A percentile compares a stretch with the other conserved stretches of the same genome.
Evolutionary conservation across 1,140 invertebrate genomes (phyloP).

Genomic region (Drosophila elegans): DNA sequence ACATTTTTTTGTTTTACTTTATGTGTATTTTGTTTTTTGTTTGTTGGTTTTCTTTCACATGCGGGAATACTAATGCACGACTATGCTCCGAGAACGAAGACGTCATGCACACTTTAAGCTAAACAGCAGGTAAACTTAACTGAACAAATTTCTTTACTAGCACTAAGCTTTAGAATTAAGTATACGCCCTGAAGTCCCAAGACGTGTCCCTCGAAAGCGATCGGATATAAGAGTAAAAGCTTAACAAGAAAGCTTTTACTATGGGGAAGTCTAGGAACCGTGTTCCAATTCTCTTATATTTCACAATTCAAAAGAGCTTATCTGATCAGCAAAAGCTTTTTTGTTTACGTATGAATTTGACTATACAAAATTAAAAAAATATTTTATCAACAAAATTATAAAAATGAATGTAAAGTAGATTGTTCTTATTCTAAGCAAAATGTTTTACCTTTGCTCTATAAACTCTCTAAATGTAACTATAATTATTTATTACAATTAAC

Average conservation of each 20-base stretch:
- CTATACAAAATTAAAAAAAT: too few relatives aligned
- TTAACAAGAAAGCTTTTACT: slow-evolving; percentile 1
- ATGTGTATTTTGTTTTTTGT: slow-evolving; percentile 74
- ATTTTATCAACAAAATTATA: too few relatives aligned
- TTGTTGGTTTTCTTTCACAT: slow-evolving; percentile 84
- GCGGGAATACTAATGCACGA: slow-evolving; percentile 79
- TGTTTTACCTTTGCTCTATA: not conserved
- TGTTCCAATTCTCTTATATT: slow-evolving; percentile 49
- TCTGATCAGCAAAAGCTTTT: slow-evolving; percentile 3
- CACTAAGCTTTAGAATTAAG: slow-evolving; percentile 22
- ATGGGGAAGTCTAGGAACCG: slow-evolving; percentile 1
- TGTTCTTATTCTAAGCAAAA: too few relatives aligned
- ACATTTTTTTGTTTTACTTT: slow-evolving; percentile 65
- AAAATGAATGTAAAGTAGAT: too few relatives aligned
- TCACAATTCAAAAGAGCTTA: not conserved
- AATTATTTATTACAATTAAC: not conserved
- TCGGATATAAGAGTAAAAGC: slow-evolving; percentile 30
- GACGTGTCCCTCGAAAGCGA: slow-evolving; percentile 17
- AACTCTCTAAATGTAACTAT: not conserved
- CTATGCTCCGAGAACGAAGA: slow-evolving; percentile 85
- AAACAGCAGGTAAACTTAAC: slow-evolving; percentile 79
- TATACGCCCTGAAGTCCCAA: slow-evolving; percentile 4
- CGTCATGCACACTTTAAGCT: slow-evolving; percentile 84
- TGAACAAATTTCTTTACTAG: slow-evolving; percentile 31
- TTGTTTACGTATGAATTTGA: too few relatives aligned